Evolutionary conservation across 2,113 vertebrate species (phyloP).

Genomic region (Cephalopterus ornatus): DNA sequence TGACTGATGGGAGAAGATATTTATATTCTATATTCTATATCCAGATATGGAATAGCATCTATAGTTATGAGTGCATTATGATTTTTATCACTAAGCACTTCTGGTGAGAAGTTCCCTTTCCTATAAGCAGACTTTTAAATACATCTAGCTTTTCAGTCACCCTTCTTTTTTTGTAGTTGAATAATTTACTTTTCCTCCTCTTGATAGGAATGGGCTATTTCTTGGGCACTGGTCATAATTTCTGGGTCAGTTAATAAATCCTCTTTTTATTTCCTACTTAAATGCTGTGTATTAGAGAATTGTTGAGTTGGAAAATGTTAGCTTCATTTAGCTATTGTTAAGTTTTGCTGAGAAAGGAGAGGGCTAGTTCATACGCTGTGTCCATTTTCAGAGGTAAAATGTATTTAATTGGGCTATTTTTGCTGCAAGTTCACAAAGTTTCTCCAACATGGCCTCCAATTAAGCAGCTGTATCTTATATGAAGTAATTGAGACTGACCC

Average conservation of each 20-base stretch:
- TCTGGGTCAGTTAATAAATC: slow-evolving; percentile 26
- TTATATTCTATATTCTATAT: not conserved
- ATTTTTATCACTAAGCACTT: not conserved
- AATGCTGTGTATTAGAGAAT: not conserved
- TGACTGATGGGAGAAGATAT: not conserved
- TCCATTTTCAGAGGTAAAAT: slow-evolving; percentile 27
- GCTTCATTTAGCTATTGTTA: slow-evolving; percentile 49
- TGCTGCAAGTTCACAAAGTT: slow-evolving; percentile 21
- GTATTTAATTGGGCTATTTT: slow-evolving; percentile 46
- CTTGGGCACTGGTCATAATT: not conserved
- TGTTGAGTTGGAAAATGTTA: slow-evolving; percentile 55
- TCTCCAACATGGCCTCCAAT: not conserved
- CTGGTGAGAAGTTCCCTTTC: not conserved
- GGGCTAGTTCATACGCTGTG: not conserved
- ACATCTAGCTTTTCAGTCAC: not conserved
- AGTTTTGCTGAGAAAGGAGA: slow-evolving; percentile 37
- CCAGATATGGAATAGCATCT: not conserved
- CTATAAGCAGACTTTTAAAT: not conserved
- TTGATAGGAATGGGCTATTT: not conserved
- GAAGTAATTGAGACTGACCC: slow-evolving; percentile 8
- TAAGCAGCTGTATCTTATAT: not conserved
- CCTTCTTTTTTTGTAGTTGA: not conserved
- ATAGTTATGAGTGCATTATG: not conserved
- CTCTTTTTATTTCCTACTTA: slow-evolving; percentile 5
- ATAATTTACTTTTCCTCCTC: not conserved